Evolutionary conservation across 1,140 invertebrate genomes (phyloP), one percentile per base, ranked within the genome.

Genomic region (Drosophila aff.): DNA sequence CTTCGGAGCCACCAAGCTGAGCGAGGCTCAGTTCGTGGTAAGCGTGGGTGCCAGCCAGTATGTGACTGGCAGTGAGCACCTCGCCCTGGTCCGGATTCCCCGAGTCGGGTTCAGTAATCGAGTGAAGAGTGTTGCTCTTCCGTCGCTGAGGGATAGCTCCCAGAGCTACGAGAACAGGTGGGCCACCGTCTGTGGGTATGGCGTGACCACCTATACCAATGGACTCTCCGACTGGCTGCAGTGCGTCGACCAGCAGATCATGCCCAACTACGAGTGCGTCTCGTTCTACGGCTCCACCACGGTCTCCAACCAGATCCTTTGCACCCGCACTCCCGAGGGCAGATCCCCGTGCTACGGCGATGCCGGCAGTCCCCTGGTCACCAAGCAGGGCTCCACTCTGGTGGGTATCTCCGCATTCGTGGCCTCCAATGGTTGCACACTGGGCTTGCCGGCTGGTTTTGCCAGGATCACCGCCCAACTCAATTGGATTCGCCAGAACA

Each of bases 161-260:
- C 61, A 82, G 47, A 23, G 9, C 0, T 85, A 79, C 36, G 82
- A 44, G 0, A 76, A 72, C 28, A 15, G 46, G 26, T 50, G 62
- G 59, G 66, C 41, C 9, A 60, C 15, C 8, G 49, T 64, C 33
- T 85, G 83, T 26, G 82, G 82, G 13, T 85, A 86, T 86, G 83
- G 83, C 31, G 15, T 52, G 15, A 82, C 76, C n/a, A 52, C 60
- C 4, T 28, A 31, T 3, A 63, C 1, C 5, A 55, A 18, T 2
- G 18, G 46, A 4, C 49, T 36, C 15, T 38, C 83, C 10, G 28
- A 76, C 21, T 61, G 47, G 43, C 50, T 85, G 75, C 83, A 87
- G 47, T 85, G 82, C 76, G 71, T 87, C 47, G 64, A 87, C 15
- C 36, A 75, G 13, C 79, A 71, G 36, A 76, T 85, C 9, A 87